Conservation (phyloP, 2,888 invertebrate species). For the Drosophila hamatofila region DNA sequence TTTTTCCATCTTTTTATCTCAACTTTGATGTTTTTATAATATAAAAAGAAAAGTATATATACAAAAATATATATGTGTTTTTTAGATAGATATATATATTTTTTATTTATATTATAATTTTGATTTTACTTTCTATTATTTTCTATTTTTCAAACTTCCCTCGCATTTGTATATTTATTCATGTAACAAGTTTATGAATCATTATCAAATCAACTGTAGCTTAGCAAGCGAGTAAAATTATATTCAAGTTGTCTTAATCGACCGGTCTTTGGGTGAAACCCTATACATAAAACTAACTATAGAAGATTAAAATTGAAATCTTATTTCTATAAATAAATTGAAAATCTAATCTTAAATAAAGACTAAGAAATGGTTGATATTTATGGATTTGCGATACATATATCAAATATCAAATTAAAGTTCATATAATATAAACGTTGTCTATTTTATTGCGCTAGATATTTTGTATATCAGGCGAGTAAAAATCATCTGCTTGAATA, state of each 20-base stretch:
- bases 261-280: not conserved
- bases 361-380: too few species aligned
- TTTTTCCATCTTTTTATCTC: not conserved
- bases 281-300: not conserved
- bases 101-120: too few species aligned
- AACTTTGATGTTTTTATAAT: too few species aligned
- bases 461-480: not conserved
- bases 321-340: not conserved
- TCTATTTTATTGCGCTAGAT: not conserved
- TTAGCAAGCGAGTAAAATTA: not conserved
- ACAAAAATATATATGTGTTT: too few species aligned
- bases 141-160: not conserved
- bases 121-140: not conserved
- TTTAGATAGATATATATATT: too few species aligned
- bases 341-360: too few species aligned
- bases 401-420: not conserved
- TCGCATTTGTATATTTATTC: not conserved
- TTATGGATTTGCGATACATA: too few species aligned
- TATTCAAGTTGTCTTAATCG: not conserved
- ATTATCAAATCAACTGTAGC: not conserved
- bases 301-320: not conserved
- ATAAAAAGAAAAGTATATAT: too few species aligned
- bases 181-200: slow-evolving; percentile 7
- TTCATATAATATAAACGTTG: not conserved
- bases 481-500: not conserved